Evolutionary conservation across 23 tunicate genomes (phyloP), one percentile per base, ranked within the genome.

Genomic region (Clavelina lepadiformis): DNA sequence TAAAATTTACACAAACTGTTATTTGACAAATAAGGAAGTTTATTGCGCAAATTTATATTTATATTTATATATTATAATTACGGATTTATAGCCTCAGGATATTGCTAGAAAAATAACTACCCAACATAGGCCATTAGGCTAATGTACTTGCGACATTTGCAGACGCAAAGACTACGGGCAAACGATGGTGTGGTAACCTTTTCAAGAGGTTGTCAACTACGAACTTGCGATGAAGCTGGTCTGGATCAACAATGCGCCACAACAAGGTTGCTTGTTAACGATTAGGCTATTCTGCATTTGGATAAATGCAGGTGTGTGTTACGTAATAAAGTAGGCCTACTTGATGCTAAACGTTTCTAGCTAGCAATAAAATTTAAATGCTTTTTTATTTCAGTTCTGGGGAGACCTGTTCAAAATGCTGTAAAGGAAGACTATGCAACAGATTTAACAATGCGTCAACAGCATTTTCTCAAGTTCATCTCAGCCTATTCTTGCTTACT

Each of bases 171-270:
- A 38, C 60, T 49, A 15, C 23, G 4, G 13, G 28, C 13, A 15
- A 11, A 30, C 4, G 53, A 60, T 15, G 56, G 47, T 6, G 51
- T 38, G 7, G 27, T 52, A 21, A 63, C 36, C 45, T 78, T 52
- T 38, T 35, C 59, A 28, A 71, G 93, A 35, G 93, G 93, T 2
- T 84, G 93, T 41, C 93, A 84, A 60, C 41, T 84, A 28, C 60
- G 50, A 6, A 63, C 67, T 4, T 84, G 93, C 68, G 61, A 51
- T 36, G 53, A 61, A 0, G 51, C 63, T 13, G 63, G 71, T 25
- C 29, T 69, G 11, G 79, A 61, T 5, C 79, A 84, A 69, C 22
- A 15, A 29, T 84, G 93, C 57, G 47, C 65, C 23, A 28, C 53
- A 26, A 45, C 28, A 51, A 36, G 49, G 15, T 11, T 11, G 49